Percentiles rank a stretch among this genome's conserved stretches.
Evolutionary conservation across 2,797 vertebrate species (phyloP).

Genomic region (Sebastes hubbsi): DNA sequence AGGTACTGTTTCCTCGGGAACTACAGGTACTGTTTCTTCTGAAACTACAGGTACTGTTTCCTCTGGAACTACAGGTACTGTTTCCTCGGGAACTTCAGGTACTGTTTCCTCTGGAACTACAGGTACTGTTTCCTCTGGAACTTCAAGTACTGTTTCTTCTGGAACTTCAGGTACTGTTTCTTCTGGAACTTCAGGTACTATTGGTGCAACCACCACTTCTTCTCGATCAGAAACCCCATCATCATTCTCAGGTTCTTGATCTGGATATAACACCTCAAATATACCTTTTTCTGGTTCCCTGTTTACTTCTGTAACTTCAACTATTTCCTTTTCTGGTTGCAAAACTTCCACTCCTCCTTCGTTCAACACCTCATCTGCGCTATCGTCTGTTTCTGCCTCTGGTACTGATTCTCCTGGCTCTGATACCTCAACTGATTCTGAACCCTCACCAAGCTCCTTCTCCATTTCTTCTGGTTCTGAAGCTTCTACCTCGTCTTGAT

Average conservation of each 20-base stretch:
- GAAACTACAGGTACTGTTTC: not conserved
- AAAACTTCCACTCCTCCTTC: not conserved
- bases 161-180: not conserved
- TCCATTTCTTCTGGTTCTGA: not conserved
- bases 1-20: too few relatives aligned
- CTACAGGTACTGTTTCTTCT: too few relatives aligned
- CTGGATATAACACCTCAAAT: not conserved
- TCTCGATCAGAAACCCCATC: not conserved
- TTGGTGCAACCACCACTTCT: not conserved
- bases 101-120: not conserved
- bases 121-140: not conserved
- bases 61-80: not conserved
- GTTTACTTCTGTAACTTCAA: not conserved
- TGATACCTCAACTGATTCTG: not conserved
- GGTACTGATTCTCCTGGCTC: not conserved
- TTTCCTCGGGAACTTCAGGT: too few relatives aligned
- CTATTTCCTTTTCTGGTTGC: slow-evolving; percentile 6
- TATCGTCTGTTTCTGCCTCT: slow-evolving; percentile 7
- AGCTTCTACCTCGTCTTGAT: not conserved
- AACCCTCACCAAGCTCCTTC: not conserved
- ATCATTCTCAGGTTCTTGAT: slow-evolving; percentile 10
- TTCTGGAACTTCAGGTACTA: not conserved
- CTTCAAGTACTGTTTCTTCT: not conserved
- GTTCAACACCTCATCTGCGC: not conserved
- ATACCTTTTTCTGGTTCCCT: not conserved